Evolutionary conservation across 2,888 invertebrate species (phyloP), one percentile per base, ranked within the genome.

Genomic region (Tachina fera): DNA sequence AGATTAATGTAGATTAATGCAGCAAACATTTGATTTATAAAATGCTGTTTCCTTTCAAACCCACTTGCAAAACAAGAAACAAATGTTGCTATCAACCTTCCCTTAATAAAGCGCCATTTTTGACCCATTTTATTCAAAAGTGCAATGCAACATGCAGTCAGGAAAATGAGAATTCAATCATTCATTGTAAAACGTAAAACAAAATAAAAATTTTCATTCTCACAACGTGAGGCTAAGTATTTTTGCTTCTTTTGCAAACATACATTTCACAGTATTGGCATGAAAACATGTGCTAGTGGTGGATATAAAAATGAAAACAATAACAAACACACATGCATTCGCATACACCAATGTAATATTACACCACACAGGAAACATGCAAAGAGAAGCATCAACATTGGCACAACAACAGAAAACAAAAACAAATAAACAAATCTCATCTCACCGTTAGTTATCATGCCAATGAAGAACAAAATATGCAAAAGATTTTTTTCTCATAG

Each of bases 231-330:
- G 53, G 45, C n/a, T 9, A 31, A 16, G 22, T 41, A 22, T 65
- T 75, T 51, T 41, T 61, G 49, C 61, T 61, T 5, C 0, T 60
- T 68, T 31, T 31, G 31, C 31, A 5, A 6, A 31, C 31, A 31
- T 61, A 56, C 53, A 22, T 71, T 83, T 67, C 67, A 74, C 65
- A 31, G 31, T 51, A 71, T 72, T 76, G 76, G 71, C 58, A 45
- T n/a, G 47, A 80, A 71, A 80, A 67, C 71, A 72, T 77, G 81
- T 84, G 84, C 77, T 47, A 63, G 84, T 81, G 84, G 84, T 84
- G 84, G 41, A 49, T 81, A 68, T 77, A 16, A 51, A 60, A 39
- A 43, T 47, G 45, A 39, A 56, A 63, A 72, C 45, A 58, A 11
- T 47, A 3, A 71, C 16, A 16, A 6, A 43, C 53, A 9, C 60